Evolutionary conservation across 2,797 vertebrate species (phyloP).

Genomic region (Pteropus rufus): DNA sequence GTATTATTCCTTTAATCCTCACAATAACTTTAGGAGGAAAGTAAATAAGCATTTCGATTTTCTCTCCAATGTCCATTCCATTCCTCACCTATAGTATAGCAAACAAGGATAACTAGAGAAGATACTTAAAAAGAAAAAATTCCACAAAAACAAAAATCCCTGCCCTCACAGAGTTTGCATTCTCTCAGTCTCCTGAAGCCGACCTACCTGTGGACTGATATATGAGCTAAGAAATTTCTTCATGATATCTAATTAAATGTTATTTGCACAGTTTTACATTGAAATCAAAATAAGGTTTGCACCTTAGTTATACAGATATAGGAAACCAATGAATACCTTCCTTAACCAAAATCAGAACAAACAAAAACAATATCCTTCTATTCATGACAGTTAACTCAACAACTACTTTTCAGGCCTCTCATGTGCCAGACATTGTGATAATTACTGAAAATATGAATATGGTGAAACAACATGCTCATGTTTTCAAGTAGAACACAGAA

Average conservation of each 20-base stretch:
- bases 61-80: background rate
- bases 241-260: background rate
- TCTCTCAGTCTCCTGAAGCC: background rate
- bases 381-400: background rate
- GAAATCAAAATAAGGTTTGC: background rate
- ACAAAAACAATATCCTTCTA: background rate
- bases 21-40: background rate
- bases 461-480: background rate
- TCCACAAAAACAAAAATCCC: background rate
- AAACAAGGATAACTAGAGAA: background rate
- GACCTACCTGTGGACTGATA: background rate
- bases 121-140: background rate
- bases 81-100: background rate
- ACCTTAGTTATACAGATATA: background rate
- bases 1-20: background rate
- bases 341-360: background rate
- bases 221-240: background rate
- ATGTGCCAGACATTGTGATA: background rate
- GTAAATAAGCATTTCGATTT: background rate
- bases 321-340: background rate
- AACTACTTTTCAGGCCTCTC: background rate
- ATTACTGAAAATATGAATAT: background rate
- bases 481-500: background rate
- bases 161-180: background rate
- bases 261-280: background rate